phyloP scores from a whole-genome alignment of 2,113 vertebrate genomes.

The Limnothrissa miodon region DNA sequence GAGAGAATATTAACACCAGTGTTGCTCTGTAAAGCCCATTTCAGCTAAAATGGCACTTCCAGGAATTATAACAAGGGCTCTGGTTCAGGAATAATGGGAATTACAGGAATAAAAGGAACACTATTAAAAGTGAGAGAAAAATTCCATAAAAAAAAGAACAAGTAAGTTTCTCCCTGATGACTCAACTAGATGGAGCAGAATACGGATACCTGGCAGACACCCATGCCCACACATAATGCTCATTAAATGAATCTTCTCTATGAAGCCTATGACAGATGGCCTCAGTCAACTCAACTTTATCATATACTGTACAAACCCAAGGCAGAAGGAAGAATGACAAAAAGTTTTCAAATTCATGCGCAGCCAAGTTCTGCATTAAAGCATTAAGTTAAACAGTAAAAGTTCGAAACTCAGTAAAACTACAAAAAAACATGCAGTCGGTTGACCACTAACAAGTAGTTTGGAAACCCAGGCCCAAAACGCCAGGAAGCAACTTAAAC shows the following conservation, averaged over 20 bases:
- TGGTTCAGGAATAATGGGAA: not conserved
- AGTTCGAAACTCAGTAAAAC: slow-evolving; percentile 14
- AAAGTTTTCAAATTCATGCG: not conserved
- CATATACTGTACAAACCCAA: not conserved
- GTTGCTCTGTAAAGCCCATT: not conserved
- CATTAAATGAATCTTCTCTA: not conserved
- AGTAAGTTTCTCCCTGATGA: not conserved
- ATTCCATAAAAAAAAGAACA: not conserved
- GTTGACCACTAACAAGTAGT: slow-evolving; percentile 26
- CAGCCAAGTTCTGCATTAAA: not conserved
- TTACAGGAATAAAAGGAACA: not conserved
- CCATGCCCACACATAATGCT: not conserved
- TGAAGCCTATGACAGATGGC: not conserved
- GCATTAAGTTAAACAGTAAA: slow-evolving; percentile 20
- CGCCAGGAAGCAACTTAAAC: slow-evolving; percentile 19
- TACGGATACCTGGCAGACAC: not conserved
- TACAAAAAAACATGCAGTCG: slow-evolving; percentile 27
- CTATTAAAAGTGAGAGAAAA: not conserved
- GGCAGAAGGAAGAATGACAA: not conserved
- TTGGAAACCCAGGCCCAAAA: slow-evolving; percentile 23
- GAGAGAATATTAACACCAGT: not conserved
- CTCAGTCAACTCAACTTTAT: not conserved
- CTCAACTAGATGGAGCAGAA: not conserved
- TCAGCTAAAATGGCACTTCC: not conserved
- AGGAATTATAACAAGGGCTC: not conserved